These are phyloP conservation scores for Cetoscarus ocellatus DNA, from an alignment of 2,797 vertebrate species.

Conservation along the genomic window DNA sequence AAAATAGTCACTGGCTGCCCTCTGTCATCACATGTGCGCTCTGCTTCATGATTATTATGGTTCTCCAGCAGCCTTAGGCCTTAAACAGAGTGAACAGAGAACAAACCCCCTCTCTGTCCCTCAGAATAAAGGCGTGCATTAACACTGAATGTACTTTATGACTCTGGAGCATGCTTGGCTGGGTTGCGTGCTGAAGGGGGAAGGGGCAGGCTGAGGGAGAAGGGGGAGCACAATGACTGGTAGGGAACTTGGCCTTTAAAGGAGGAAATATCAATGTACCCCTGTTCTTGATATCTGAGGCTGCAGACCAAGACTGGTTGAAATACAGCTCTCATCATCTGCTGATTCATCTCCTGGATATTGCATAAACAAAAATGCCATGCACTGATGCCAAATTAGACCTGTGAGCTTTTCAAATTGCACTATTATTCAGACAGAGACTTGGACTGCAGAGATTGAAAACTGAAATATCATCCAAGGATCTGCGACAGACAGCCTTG, in stretches of 20 bases:
- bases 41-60: constrained; percentile 28
- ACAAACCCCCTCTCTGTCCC: constrained; percentile 60
- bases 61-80: constrained; percentile 32
- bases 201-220: constrained; percentile 11
- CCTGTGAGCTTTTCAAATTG: too few species aligned
- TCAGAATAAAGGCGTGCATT: constrained; percentile 58
- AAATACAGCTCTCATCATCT: constrained; percentile 7
- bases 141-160: constrained; percentile 42
- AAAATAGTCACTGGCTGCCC: background rate
- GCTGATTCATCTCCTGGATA: background rate
- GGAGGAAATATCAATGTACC: constrained; percentile 29
- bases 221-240: constrained; percentile 25
- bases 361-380: too few species aligned
- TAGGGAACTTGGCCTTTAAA: constrained; percentile 28
- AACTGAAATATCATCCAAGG: too few species aligned
- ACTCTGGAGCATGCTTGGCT: constrained; percentile 35
- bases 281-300: constrained; percentile 38
- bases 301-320: constrained; percentile 34
- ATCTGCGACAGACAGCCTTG: too few species aligned
- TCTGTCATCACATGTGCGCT: constrained; percentile 5
- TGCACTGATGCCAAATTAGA: too few species aligned
- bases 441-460: too few species aligned
- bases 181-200: constrained; percentile 16
- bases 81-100: constrained; percentile 15
- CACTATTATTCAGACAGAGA: too few species aligned